These are phyloP conservation scores for Accipiter virgatus DNA, from an alignment of 2,113 vertebrate genomes.

Conservation along the genomic window DNA sequence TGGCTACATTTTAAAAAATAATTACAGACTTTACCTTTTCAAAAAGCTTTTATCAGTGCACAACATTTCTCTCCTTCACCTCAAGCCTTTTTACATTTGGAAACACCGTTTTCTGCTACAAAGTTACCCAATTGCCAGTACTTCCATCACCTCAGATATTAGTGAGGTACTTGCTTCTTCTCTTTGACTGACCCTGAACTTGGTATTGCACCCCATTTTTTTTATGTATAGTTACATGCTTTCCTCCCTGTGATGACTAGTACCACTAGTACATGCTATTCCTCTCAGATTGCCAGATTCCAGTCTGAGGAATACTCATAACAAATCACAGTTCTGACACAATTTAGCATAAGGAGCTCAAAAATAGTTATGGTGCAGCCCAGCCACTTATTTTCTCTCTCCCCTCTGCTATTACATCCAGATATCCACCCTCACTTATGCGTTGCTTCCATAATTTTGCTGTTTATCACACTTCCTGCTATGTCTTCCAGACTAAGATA, in stretches of 20 bases:
- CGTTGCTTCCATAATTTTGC: slow-evolving; percentile 22
- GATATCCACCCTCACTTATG: background rate
- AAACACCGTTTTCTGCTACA: background rate
- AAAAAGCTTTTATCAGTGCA: background rate
- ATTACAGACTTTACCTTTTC: background rate
- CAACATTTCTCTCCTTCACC: background rate
- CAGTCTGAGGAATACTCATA: background rate
- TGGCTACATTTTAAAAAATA: background rate
- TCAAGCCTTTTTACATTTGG: background rate
- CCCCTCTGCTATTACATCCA: background rate
- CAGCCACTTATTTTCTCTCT: background rate
- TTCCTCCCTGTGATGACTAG: background rate
- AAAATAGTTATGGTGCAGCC: background rate
- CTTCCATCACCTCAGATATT: background rate
- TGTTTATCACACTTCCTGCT: slow-evolving; percentile 4
- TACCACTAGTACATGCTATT: background rate
- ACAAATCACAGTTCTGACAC: background rate
- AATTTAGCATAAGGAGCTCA: background rate
- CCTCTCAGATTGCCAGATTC: background rate
- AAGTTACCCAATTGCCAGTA: background rate
- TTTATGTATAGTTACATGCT: background rate
- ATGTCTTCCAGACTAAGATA: slow-evolving; percentile 13
- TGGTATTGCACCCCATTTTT: background rate
- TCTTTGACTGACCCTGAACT: background rate
- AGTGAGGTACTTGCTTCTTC: background rate